Conservation (phyloP, 2,113 vertebrate genomes). For the Craseonycteris thonglongyai region DNA sequence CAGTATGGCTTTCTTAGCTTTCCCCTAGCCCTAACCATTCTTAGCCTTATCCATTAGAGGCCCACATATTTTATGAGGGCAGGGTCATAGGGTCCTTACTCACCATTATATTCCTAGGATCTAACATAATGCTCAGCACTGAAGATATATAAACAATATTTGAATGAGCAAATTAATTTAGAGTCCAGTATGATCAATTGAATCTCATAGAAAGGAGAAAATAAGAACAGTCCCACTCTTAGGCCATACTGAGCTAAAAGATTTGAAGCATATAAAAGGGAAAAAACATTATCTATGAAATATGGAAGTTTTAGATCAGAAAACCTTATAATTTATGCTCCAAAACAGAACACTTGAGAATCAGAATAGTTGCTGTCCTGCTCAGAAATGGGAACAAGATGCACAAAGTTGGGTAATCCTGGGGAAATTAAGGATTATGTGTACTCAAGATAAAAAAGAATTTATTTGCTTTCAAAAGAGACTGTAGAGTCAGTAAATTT, state of each 20-base stretch:
- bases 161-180: background rate
- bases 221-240: background rate
- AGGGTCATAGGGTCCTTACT: background rate
- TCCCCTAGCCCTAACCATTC: background rate
- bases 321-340: background rate
- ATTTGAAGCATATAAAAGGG: background rate
- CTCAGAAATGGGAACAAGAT: background rate
- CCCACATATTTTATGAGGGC: background rate
- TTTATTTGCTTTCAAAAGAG: background rate
- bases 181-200: background rate
- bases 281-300: background rate
- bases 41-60: background rate
- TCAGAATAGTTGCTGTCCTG: accelerated
- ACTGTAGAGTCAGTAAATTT: background rate
- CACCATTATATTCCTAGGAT: background rate
- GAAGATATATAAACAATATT: background rate
- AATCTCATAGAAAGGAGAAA: background rate
- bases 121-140: background rate
- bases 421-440: background rate
- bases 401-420: background rate
- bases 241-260: background rate
- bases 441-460: background rate
- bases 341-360: background rate
- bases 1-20: background rate
- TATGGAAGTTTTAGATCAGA: background rate